Percentiles rank a stretch among this genome's conserved stretches.
Conservation (phyloP, 2,888 invertebrate species). For the Germaria angustata region DNA sequence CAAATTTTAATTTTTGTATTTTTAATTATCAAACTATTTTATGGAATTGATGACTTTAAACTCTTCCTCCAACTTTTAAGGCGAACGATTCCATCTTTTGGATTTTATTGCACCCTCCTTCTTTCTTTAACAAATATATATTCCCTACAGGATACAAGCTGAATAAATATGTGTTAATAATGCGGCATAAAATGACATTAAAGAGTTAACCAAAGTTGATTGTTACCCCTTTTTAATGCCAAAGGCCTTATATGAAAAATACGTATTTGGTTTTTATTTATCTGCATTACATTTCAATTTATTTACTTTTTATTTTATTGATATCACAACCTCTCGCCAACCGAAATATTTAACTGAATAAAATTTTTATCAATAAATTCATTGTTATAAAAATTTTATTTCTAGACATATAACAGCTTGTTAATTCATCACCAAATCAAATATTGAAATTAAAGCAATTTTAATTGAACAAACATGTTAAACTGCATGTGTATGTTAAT, state of each 20-base stretch:
- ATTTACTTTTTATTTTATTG: background rate
- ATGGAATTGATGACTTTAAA: too few species aligned
- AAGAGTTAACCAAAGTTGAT: conserved; percentile 26
- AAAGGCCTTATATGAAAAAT: conserved; percentile 15
- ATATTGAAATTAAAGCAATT: conserved; percentile 31
- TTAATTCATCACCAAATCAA: conserved; percentile 49
- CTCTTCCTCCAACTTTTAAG: too few species aligned
- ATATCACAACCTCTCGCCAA: background rate
- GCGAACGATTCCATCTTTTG: too few species aligned
- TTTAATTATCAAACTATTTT: too few species aligned
- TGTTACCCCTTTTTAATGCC: conserved; percentile 37
- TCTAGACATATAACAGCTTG: conserved; percentile 10
- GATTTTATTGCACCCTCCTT: background rate
- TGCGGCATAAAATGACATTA: conserved; percentile 4
- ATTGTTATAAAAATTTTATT: conserved; percentile 4
- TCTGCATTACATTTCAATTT: background rate
- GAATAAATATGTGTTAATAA: conserved; percentile 13
- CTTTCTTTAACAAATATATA: too few species aligned
- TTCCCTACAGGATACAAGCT: background rate
- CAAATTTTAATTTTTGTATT: too few species aligned
- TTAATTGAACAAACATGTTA: conserved; percentile 28
- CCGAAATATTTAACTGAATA: background rate
- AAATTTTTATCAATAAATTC: conserved; percentile 14
- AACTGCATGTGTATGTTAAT: background rate
- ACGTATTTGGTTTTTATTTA: background rate